Evolutionary conservation across 2,797 vertebrate genomes (phyloP).

Genomic region (Lutjanus campechanus): DNA sequence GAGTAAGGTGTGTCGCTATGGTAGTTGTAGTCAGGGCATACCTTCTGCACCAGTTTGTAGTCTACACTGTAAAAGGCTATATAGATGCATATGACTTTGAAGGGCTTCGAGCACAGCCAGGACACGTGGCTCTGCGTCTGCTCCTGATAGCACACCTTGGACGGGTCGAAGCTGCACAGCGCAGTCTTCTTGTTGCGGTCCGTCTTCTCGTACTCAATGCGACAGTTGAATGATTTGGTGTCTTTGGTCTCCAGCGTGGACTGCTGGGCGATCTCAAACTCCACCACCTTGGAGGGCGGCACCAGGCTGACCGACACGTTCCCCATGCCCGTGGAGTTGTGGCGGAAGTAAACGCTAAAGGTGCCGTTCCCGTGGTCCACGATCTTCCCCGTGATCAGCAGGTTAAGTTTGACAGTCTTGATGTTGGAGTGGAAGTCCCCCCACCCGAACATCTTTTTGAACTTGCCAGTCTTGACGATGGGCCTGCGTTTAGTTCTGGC

Average conservation of each 20-base stretch:
- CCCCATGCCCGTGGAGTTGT: slow-evolving; percentile 97
- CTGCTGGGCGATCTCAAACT: slow-evolving; percentile 95
- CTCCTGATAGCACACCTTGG: slow-evolving; percentile 98
- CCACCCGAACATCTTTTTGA: slow-evolving; percentile 99
- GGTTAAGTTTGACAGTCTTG: slow-evolving; percentile 98
- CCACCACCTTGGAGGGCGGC: slow-evolving; percentile 97
- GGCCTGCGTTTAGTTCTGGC: slow-evolving; percentile 98
- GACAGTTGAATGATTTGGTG: slow-evolving; percentile 98
- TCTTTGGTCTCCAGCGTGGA: slow-evolving; percentile 97
- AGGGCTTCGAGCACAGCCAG: slow-evolving; percentile 99
- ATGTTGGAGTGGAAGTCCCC: slow-evolving; percentile 99
- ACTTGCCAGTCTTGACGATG: slow-evolving; percentile 99
- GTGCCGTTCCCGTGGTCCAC: slow-evolving; percentile 99
- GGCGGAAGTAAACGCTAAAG: slow-evolving; percentile 98
- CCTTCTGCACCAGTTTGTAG: slow-evolving; percentile 99
- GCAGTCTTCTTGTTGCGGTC: slow-evolving; percentile 98
- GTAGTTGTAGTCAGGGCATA: slow-evolving; percentile 99
- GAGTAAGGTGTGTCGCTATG: slow-evolving; percentile 98
- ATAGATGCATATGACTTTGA: slow-evolving; percentile 99
- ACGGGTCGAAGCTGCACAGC: slow-evolving; percentile 93
- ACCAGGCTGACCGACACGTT: slow-evolving; percentile 99
- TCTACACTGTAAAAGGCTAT: slow-evolving; percentile 98
- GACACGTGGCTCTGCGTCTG: slow-evolving; percentile 99
- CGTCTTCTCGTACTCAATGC: slow-evolving; percentile 98
- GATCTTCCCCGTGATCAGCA: slow-evolving; percentile 98